Conservation (phyloP, 2,888 invertebrate genomes). For the Formica aserva region DNA sequence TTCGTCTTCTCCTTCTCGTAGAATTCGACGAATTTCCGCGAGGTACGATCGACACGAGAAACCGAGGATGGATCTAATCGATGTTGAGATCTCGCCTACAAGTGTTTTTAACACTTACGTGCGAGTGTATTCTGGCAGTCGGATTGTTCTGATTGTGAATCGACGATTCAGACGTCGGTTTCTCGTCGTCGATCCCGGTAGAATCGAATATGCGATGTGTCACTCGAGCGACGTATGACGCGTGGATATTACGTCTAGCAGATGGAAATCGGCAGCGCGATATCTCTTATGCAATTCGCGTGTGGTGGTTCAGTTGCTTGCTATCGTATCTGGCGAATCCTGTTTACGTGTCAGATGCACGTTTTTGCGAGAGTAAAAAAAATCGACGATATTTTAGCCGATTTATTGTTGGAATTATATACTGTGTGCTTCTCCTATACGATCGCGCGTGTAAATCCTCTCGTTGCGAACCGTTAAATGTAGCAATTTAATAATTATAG, state of each 20-base stretch:
- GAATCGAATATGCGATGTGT: conserved; percentile 1
- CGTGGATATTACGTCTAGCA: conserved; percentile 23
- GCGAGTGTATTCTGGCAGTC: background rate
- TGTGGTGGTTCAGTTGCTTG: conserved; percentile 8
- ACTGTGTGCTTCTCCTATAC: too few species aligned
- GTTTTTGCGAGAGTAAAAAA: background rate
- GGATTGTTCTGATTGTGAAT: background rate
- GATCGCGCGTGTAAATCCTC: background rate
- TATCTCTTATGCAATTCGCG: conserved; percentile 48
- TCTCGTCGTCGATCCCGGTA: background rate
- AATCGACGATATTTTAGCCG: background rate
- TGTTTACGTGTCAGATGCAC: background rate
- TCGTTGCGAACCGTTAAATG: background rate
- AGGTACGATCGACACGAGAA: background rate
- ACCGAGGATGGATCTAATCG: background rate
- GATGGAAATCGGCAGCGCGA: conserved; percentile 42
- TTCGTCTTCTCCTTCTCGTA: background rate
- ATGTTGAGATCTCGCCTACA: background rate
- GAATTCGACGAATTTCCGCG: background rate
- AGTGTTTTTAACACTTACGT: background rate
- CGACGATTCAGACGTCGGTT: background rate
- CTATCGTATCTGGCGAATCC: conserved; percentile 2
- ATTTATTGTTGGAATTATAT: background rate
- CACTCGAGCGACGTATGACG: background rate
- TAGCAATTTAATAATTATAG: background rate